Evolutionary conservation across 2,113 vertebrate genomes (phyloP).

Genomic region (Leptobrachium ailaonicum): DNA sequence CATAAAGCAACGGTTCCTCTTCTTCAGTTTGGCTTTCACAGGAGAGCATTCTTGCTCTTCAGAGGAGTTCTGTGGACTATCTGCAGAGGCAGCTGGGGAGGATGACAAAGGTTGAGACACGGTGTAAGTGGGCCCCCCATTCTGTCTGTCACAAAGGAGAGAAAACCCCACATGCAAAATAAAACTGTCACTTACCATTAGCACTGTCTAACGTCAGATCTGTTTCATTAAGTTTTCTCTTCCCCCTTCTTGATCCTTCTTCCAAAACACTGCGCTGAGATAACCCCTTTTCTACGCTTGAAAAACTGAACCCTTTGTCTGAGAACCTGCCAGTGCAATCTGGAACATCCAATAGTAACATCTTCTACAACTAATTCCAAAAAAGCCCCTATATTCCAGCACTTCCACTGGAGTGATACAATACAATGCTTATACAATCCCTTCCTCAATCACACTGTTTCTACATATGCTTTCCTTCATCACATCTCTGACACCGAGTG

Average conservation of each 20-base stretch:
- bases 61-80: constrained; percentile 67
- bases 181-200: constrained; percentile 36
- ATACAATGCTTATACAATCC: neutral
- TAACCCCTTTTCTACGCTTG: constrained; percentile 47
- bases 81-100: constrained; percentile 68
- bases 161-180: constrained; percentile 30
- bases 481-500: neutral
- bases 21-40: constrained; percentile 80
- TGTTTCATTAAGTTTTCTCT: constrained; percentile 47
- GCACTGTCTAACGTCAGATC: constrained; percentile 50
- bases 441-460: neutral
- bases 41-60: constrained; percentile 73
- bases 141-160: constrained; percentile 1
- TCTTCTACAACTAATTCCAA: constrained; percentile 40
- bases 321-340: constrained; percentile 36
- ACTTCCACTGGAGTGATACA: constrained; percentile 4
- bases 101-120: neutral
- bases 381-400: constrained; percentile 15
- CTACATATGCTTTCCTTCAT: neutral
- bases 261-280: constrained; percentile 38
- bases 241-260: constrained; percentile 44
- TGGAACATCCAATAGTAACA: constrained; percentile 43
- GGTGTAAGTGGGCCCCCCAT: constrained; percentile 9
- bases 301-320: constrained; percentile 50
- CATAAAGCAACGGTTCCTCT: constrained; percentile 85